These are phyloP conservation scores for Sebastes goodei DNA, from an alignment of 2,797 vertebrate species.

Conservation along the genomic window DNA sequence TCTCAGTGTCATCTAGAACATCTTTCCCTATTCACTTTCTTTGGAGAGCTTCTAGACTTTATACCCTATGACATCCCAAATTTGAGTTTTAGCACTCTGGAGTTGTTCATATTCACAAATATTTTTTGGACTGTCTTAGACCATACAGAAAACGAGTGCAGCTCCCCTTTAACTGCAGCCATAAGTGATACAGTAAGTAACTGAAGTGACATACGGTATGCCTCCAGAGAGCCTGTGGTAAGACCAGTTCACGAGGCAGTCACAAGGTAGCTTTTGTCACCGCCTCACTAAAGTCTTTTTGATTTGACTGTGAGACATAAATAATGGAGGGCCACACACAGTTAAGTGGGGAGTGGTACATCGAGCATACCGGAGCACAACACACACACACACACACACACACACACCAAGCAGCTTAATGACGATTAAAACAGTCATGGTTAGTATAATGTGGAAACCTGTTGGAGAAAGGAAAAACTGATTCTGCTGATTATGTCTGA, in stretches of 20 bases:
- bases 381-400: too few species aligned
- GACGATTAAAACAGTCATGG: background rate
- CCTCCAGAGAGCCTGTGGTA: conserved; percentile 2
- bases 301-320: conserved; percentile 6
- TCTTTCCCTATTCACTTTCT: background rate
- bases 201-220: background rate
- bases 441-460: background rate
- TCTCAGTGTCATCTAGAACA: background rate
- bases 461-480: background rate
- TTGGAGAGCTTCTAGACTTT: background rate
- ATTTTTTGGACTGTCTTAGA: background rate
- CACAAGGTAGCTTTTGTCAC: conserved; percentile 31
- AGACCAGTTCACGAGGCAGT: conserved; percentile 41
- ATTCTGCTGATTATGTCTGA: background rate
- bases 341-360: background rate
- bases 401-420: background rate
- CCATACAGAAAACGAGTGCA: background rate
- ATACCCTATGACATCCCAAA: background rate
- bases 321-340: conserved; percentile 20
- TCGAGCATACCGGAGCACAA: background rate
- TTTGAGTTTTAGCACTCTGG: background rate
- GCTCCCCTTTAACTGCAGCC: background rate
- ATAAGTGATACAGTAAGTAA: background rate
- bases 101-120: background rate
- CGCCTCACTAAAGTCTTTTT: background rate